Percentiles rank a stretch among this genome's conserved stretches.
Conservation (phyloP, 2,113 vertebrate genomes). For the Hiodon tergisus region DNA sequence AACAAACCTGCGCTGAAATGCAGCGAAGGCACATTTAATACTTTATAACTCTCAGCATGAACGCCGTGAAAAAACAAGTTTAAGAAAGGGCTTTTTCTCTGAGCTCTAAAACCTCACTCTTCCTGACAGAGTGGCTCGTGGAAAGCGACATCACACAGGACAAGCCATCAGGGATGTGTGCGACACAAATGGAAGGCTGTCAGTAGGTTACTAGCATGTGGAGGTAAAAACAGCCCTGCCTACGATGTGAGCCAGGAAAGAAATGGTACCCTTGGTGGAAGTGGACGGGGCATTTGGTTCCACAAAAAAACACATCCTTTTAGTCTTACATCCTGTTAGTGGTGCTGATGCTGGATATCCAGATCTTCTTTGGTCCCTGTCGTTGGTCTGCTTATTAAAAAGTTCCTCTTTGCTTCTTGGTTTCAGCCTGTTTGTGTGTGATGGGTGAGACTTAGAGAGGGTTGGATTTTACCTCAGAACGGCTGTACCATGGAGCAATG, state of each 20-base stretch:
- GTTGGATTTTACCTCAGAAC: too few species aligned
- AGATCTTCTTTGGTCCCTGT: too few species aligned
- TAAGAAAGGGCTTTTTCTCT: constrained; percentile 5
- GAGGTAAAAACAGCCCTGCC: not conserved
- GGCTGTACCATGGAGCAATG: too few species aligned
- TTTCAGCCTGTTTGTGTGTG: too few species aligned
- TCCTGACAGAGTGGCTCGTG: not conserved
- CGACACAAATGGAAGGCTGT: not conserved
- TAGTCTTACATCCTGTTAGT: too few species aligned
- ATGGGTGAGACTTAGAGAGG: too few species aligned
- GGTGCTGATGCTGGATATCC: too few species aligned
- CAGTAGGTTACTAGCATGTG: not conserved
- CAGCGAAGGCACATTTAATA: constrained; percentile 7
- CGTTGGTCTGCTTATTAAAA: too few species aligned
- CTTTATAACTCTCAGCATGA: constrained; percentile 3
- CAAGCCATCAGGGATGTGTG: not conserved
- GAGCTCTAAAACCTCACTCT: not conserved
- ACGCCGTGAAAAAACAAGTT: not conserved
- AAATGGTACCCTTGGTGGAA: too few species aligned
- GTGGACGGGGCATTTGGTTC: too few species aligned
- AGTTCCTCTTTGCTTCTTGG: too few species aligned
- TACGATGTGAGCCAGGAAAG: not conserved
- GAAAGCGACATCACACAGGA: not conserved
- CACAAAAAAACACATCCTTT: too few species aligned
- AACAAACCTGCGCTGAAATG: constrained; percentile 15